Conservation (phyloP, 2,113 vertebrate genomes). For the Pundamilia nyererei region DNA sequence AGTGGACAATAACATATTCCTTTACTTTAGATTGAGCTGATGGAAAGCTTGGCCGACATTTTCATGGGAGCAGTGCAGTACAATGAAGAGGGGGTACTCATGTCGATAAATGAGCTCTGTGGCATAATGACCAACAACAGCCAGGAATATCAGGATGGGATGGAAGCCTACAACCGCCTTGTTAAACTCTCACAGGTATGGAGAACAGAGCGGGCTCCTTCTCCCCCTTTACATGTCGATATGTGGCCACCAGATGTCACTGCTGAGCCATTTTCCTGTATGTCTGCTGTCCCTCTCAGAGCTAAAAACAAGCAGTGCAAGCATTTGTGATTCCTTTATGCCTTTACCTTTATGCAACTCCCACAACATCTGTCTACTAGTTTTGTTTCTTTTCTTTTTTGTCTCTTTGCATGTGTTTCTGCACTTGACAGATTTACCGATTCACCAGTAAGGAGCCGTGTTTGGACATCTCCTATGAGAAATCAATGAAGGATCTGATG, state of each 20-base stretch:
- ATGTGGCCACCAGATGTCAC: slow-evolving; percentile 37
- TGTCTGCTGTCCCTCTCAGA: background rate
- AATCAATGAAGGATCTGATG: slow-evolving; percentile 57
- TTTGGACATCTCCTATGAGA: slow-evolving; percentile 65
- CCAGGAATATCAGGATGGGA: background rate
- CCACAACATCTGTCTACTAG: background rate
- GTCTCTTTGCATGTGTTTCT: background rate
- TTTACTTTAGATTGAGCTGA: slow-evolving; percentile 45
- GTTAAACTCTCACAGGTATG: slow-evolving; percentile 59
- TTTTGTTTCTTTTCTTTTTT: background rate
- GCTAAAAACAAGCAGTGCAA: background rate
- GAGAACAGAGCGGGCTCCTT: background rate
- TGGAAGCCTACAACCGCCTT: slow-evolving; percentile 54
- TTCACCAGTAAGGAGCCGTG: slow-evolving; percentile 50
- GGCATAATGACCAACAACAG: slow-evolving; percentile 62
- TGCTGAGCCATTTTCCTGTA: background rate
- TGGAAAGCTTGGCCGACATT: slow-evolving; percentile 73
- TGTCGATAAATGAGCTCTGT: slow-evolving; percentile 69
- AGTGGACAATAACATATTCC: background rate
- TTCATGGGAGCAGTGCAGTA: slow-evolving; percentile 79
- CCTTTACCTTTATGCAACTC: background rate
- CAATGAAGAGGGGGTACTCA: slow-evolving; percentile 63
- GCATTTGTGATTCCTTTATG: background rate
- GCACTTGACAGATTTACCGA: slow-evolving; percentile 54
- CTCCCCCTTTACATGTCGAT: background rate